Evolutionary conservation across 2,797 vertebrate species (phyloP), one percentile per base, ranked within the genome.

Genomic region (Gymnoscopelus microlampas): DNA sequence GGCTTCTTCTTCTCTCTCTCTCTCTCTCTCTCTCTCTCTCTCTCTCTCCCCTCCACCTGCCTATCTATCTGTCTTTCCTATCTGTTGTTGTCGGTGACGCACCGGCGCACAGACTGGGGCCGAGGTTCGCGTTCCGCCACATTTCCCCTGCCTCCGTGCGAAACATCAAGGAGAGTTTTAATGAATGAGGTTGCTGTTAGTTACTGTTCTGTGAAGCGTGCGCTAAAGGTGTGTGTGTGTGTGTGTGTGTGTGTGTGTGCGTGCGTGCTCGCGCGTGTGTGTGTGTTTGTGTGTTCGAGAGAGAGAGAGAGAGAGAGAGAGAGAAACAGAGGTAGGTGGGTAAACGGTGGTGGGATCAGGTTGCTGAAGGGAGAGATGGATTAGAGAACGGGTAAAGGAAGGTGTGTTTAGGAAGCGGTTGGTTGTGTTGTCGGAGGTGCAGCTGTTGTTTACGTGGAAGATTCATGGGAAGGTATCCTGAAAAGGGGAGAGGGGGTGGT

Each of bases 161-260:
- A 88, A 88, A 89, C 89, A 86, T 90, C 85, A 90, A 91, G 89
- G 84, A 84, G 74, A 74, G 83, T 85, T 91, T 90, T 93, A 92
- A 92, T 92, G 90, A 92, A 92, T 84, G 86, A 91, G 90, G 92
- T 93, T 93, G 91, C 92, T 86, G 90, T 89, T 94, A 93, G 93
- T 93, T 91, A 93, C 92, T 91, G 90, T 86, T 92, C 89, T 88
- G 76, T 87, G 81, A 90, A 90, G 92, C 88, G 64, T 88, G 79
- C 19, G 69, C 74, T 70, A 71, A 79, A 79, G 23, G 78, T 35
- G 74, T 71, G 60, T 59, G 63, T 55, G n/a, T 53, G 73, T 50
- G 61, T 61, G 5, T 72, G 63, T 70, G 69, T 50, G 29, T 2
- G 39, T 44, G 39, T 10, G 39, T 44, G 39, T 39, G 35, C 9